Conservation (phyloP, 1,140 invertebrate genomes). For the Steinernema feltiae region DNA sequence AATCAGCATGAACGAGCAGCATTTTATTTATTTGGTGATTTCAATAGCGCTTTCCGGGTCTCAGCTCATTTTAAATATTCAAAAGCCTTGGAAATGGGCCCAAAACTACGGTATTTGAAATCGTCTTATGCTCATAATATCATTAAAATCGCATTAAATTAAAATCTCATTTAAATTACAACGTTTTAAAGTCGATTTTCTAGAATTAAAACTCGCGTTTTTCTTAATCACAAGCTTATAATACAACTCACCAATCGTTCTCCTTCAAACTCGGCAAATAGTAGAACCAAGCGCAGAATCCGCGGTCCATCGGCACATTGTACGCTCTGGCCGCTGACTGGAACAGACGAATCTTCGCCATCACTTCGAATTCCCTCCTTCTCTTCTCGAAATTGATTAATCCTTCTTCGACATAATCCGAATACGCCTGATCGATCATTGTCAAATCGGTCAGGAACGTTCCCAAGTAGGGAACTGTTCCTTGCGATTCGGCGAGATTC, state of each 20-base stretch:
- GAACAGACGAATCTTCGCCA: slow-evolving; percentile 87
- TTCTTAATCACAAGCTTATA: too few species aligned
- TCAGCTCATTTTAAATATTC: too few species aligned
- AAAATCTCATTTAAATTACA: too few species aligned
- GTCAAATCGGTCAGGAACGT: slow-evolving; percentile 96
- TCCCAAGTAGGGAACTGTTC: slow-evolving; percentile 94
- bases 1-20: too few species aligned
- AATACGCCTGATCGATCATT: slow-evolving; percentile 95
- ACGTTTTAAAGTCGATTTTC: too few species aligned
- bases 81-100: too few species aligned
- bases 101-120: too few species aligned
- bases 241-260: slow-evolving; percentile 49
- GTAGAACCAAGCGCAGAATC: slow-evolving; percentile 56
- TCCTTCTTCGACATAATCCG: slow-evolving; percentile 67
- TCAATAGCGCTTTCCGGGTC: too few species aligned
- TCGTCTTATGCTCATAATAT: too few species aligned
- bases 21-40: too few species aligned
- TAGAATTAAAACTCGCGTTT: too few species aligned
- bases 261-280: slow-evolving; percentile 50
- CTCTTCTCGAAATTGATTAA: slow-evolving; percentile 98
- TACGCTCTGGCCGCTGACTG: slow-evolving; percentile 97
- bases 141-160: too few species aligned
- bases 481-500: slow-evolving; percentile 64
- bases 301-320: slow-evolving; percentile 64
- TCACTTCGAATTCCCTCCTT: slow-evolving; percentile 93